Base-by-base conservation (phyloP, 2,113 vertebrate genomes). In the Cavia aperea region DNA sequence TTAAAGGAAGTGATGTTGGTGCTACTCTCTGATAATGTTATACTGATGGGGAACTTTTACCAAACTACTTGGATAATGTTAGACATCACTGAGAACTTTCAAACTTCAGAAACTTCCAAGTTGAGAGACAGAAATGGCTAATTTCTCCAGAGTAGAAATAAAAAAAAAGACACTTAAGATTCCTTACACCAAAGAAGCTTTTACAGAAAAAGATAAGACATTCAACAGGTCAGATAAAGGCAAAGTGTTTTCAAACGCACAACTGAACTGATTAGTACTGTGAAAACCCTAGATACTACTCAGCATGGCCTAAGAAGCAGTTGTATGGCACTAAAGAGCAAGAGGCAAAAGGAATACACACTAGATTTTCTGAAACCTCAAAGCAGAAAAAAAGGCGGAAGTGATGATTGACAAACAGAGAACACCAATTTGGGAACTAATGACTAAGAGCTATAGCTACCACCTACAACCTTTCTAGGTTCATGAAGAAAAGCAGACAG, bases 351-450 rank as follows among this genome's bases (percentile, higher is more conserved):
- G 46, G 49, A 63, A 77, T 0, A 46, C 3, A 66, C 5, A 36
- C 5, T 33, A 43, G 78, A 46, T 94, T 82, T 95, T 94, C 89
- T 62, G 93, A 94, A 95, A 92, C n/a, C 68, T 88, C 63, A 58
- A 81, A 94, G 90, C 1, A 56, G 90, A 36, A 81, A 90, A 81
- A 79, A 97, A 56, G 58, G 29, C 24, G 94, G 2, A 82, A 93
- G 6, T 51, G 77, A 89, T 29, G 49, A 75, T 90, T 0, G 36
- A 72, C 51, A 77, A 33, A 56, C 66, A 7, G 54, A 87, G 73
- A 72, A 90, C 2, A 79, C 10, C 81, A 18, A 24, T 31, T 72
- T 10, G 94, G 15, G 95, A 8, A 0, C 72, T 12, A 24, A 75
- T 1, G 82, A 23, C 49, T 2, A 65, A 62, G 65, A 81, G 79